These are phyloP conservation scores for Plecotus auritus DNA, from an alignment of 2,113 vertebrate genomes.

Conservation along the genomic window DNA sequence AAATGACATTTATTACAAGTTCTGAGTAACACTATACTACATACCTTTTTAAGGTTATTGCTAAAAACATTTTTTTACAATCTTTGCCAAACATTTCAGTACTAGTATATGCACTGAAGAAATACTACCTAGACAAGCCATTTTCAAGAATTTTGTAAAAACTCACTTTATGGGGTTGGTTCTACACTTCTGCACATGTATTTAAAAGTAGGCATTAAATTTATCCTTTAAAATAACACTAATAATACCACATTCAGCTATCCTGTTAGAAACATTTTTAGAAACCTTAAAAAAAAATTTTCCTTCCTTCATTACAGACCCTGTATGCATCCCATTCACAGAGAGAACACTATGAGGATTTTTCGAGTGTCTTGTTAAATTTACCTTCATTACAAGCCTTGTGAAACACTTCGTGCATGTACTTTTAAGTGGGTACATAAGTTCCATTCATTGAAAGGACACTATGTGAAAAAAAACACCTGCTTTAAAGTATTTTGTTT, in stretches of 20 bases:
- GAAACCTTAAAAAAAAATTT: background rate
- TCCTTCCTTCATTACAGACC: background rate
- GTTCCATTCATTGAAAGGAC: background rate
- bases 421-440: background rate
- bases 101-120: background rate
- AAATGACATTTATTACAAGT: background rate
- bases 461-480: background rate
- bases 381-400: background rate
- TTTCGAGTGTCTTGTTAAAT: background rate
- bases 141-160: background rate
- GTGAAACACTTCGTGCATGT: background rate
- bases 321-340: background rate
- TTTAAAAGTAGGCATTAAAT: background rate
- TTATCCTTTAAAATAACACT: background rate
- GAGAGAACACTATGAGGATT: background rate
- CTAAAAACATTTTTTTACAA: background rate
- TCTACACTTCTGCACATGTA: background rate
- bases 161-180: background rate
- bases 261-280: background rate
- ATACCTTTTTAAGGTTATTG: background rate
- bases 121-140: background rate
- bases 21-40: background rate
- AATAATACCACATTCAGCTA: background rate
- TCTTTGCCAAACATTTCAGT: background rate
- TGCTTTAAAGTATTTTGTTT: background rate